A percentile compares a stretch with the other conserved stretches of the same genome.
Conservation (phyloP, 2,113 vertebrate species). For the Pogonocichla stellata region DNA sequence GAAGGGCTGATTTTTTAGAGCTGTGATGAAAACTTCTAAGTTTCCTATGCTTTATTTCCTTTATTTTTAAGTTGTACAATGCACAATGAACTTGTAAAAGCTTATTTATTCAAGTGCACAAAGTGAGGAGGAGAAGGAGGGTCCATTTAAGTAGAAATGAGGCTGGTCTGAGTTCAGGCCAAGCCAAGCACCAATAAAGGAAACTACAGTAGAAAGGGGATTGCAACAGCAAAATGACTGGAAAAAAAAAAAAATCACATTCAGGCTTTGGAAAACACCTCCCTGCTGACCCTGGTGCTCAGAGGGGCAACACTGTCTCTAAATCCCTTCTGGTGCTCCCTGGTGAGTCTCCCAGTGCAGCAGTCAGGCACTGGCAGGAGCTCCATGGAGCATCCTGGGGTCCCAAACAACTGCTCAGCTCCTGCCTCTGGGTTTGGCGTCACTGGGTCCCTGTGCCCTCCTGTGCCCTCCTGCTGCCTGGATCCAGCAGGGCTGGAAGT, state of each 20-base stretch:
- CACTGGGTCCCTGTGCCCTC: background rate
- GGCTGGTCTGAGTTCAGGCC: background rate
- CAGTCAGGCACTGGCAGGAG: background rate
- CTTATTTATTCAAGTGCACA: constrained; percentile 69
- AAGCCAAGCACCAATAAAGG: background rate
- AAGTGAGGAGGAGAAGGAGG: background rate
- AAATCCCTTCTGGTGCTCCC: background rate
- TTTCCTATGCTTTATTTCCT: constrained; percentile 59
- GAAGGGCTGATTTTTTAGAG: constrained; percentile 62
- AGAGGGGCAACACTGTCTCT: background rate
- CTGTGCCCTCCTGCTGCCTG: background rate
- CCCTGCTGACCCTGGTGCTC: background rate
- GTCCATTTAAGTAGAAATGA: background rate
- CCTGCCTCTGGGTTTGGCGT: background rate
- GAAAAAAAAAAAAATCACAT: background rate
- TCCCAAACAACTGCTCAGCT: background rate
- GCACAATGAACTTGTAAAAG: constrained; percentile 59
- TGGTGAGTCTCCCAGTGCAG: background rate
- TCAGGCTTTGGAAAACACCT: background rate
- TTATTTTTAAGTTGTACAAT: constrained; percentile 67
- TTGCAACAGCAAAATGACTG: background rate
- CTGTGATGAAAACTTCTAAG: constrained; percentile 40
- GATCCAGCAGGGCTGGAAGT: accelerated
- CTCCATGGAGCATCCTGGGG: accelerated
- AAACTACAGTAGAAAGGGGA: background rate